Evolutionary conservation across 2,888 invertebrate species (phyloP).

Genomic region (Arrhopalites spinosus): DNA sequence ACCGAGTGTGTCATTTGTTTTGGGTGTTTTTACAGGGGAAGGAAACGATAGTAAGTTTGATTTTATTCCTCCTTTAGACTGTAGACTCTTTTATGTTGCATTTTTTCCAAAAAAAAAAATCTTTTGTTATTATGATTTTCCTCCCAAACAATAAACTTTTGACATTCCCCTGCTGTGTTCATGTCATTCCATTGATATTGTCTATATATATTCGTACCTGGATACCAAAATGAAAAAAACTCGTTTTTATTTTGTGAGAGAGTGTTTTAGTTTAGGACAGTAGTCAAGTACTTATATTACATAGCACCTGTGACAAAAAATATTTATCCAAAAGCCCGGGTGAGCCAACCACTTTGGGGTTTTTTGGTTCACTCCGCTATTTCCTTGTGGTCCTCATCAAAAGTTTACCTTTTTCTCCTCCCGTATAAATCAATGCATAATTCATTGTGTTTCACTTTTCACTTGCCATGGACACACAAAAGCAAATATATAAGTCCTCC

Average conservation of each 20-base stretch:
- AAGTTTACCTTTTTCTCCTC: background rate
- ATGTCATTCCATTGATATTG: too few species aligned
- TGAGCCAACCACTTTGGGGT: background rate
- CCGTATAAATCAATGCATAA: constrained; percentile 6
- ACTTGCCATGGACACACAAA: background rate
- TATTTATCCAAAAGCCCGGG: too few species aligned
- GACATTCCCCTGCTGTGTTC: too few species aligned
- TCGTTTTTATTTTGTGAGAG: too few species aligned
- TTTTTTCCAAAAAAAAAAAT: background rate
- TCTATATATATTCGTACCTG: too few species aligned
- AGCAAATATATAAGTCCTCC: background rate
- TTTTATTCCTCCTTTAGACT: constrained; percentile 15
- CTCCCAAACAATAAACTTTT: too few species aligned
- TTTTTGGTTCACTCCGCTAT: background rate
- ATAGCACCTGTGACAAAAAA: too few species aligned
- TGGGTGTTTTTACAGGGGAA: constrained; percentile 66
- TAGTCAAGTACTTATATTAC: too few species aligned
- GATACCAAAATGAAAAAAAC: too few species aligned
- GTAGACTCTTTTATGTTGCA: too few species aligned
- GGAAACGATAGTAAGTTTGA: constrained; percentile 70
- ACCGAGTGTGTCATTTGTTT: constrained; percentile 36
- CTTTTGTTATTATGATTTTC: too few species aligned
- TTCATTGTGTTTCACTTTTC: background rate
- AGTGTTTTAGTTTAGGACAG: too few species aligned
- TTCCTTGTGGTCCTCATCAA: background rate